Conservation (phyloP, 2,113 vertebrate species). For the Dermatemys mawii region DNA sequence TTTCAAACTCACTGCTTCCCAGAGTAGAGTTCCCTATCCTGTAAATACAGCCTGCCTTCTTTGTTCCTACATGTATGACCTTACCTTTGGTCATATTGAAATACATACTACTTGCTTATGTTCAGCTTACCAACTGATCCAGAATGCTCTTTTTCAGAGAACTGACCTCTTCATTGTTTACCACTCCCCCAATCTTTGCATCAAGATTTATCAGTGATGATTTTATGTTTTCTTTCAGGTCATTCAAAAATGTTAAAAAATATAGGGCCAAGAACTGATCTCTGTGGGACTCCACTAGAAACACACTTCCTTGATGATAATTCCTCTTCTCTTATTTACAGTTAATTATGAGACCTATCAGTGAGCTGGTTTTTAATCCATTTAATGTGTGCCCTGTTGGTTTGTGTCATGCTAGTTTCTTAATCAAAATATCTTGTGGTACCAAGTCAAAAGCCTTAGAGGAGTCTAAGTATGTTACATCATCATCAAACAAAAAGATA, state of each 20-base stretch:
- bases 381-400: background rate
- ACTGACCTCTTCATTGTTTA: slow-evolving; percentile 25
- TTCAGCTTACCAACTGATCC: background rate
- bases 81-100: background rate
- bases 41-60: background rate
- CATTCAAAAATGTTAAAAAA: slow-evolving; percentile 49
- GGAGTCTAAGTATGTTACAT: background rate
- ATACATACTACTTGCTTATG: background rate
- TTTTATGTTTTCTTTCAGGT: slow-evolving; percentile 36
- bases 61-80: background rate
- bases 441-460: background rate
- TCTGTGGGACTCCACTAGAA: background rate
- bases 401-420: background rate
- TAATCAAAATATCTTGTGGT: background rate
- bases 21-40: background rate
- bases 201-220: slow-evolving; percentile 39
- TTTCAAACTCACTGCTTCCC: background rate
- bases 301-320: background rate
- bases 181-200: slow-evolving; percentile 21
- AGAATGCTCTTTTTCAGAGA: background rate
- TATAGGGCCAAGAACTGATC: slow-evolving; percentile 39
- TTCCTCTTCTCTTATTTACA: background rate
- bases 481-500: background rate
- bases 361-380: background rate
- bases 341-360: background rate